Evolutionary conservation across 2,888 invertebrate species (phyloP), one percentile per base, ranked within the genome.

Genomic region (Metopia argyrocephala): DNA sequence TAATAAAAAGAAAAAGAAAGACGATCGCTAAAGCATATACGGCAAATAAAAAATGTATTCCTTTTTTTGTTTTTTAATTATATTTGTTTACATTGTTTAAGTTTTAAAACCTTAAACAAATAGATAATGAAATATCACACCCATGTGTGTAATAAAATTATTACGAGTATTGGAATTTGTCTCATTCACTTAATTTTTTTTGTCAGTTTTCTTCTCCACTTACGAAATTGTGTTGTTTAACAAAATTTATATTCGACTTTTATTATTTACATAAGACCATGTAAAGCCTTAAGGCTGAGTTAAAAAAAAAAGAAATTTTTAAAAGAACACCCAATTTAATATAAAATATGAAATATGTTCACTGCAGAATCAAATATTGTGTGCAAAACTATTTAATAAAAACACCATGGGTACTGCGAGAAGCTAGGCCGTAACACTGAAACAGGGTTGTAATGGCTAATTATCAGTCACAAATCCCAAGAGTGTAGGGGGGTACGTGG

Each of bases 101-200:
- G 9, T 31, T 59, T 31, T 76, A 3, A 38, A 76, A 50, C 46
- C 64, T 52, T 56, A 48, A 73, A 48, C 65, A 74, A 79, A 74
- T 65, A 73, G 54, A 73, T 28, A 28, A 54, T 28, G 62, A 83
- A 74, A 79, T 76, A 75, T 83, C 79, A 56, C 83, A 82, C 79
- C 76, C 83, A 82, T 76, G 76, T 76, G 82, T 68, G 69, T 75
- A 83, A 81, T 74, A 52, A 76, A 76, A 46, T 74, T 61, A 2
- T 61, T 68, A 54, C 5, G 15, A 12, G 38, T 38, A 28, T 62
- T 68, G 68, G 56, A 23, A n/a, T 68, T 45, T 48, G 68, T 45
- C 61, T 54, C 68, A 38, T n/a, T n/a, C n/a, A n/a, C n/a, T 69
- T 12, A 45, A 52, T 45, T 25, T 38, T 50, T 20, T 20, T 18